A percentile compares a stretch with the other conserved stretches of the same genome.
Evolutionary conservation across 2,113 vertebrate species (phyloP).

Genomic region (Seriola dumerili): DNA sequence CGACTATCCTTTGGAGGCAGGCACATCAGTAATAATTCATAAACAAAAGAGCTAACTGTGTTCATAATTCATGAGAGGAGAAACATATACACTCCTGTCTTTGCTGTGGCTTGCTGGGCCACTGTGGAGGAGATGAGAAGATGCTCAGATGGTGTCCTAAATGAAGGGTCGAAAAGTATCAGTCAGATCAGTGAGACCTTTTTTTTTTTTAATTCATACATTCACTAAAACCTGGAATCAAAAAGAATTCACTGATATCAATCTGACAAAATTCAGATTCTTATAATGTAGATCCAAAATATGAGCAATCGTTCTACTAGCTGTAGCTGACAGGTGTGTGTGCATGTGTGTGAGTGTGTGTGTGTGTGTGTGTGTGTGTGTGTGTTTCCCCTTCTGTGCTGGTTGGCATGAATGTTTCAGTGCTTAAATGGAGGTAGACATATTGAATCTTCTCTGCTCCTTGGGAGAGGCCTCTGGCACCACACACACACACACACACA

Average conservation of each 20-base stretch:
- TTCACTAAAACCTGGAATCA: neutral
- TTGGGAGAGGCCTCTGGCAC: slow-evolving; percentile 64
- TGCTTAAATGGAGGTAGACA: slow-evolving; percentile 72
- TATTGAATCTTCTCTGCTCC: slow-evolving; percentile 68
- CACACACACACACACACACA: slow-evolving; percentile 14
- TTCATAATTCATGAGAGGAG: slow-evolving; percentile 82
- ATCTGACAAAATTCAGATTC: neutral
- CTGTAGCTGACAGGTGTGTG: slow-evolving; percentile 15
- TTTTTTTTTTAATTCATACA: slow-evolving; percentile 3
- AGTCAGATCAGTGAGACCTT: neutral
- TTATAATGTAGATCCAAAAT: slow-evolving; percentile 23
- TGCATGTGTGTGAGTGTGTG: neutral
- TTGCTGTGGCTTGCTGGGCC: slow-evolving; percentile 49
- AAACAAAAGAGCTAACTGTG: slow-evolving; percentile 81
- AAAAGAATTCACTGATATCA: neutral
- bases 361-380: slow-evolving; percentile 33
- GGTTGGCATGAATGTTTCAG: slow-evolving; percentile 71
- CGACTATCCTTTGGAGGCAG: slow-evolving; percentile 75
- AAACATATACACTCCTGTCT: slow-evolving; percentile 76
- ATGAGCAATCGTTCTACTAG: neutral
- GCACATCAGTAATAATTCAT: slow-evolving; percentile 83
- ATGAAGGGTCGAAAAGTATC: neutral
- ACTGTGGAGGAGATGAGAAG: slow-evolving; percentile 31
- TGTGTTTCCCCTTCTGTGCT: slow-evolving; percentile 44
- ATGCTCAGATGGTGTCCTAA: slow-evolving; percentile 12